Conservation (phyloP, 2,888 invertebrate species). For the Platynereis dumerilii region DNA sequence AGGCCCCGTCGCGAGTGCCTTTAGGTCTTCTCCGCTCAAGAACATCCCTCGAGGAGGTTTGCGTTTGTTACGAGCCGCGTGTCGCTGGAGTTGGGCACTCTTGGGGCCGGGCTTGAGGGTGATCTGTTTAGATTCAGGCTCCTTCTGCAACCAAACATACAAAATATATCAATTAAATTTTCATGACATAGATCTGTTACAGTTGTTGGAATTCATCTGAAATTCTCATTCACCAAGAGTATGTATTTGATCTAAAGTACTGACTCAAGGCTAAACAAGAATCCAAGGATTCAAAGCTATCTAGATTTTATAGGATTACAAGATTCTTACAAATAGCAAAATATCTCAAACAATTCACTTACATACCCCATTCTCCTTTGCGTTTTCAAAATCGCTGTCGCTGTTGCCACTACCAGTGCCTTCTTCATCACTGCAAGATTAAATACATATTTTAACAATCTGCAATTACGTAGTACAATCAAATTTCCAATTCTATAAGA, state of each 20-base stretch:
- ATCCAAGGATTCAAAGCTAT: too few relatives aligned
- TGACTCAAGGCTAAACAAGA: too few relatives aligned
- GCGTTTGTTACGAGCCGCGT: slow-evolving; percentile 70
- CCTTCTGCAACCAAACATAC: slow-evolving; percentile 27
- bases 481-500: too few relatives aligned
- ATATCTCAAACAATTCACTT: too few relatives aligned
- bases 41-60: slow-evolving; percentile 96
- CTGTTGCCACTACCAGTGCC: slow-evolving; percentile 73
- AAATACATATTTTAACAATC: slow-evolving; percentile 7
- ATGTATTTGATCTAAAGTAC: too few relatives aligned
- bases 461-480: neutral
- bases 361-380: slow-evolving; percentile 78
- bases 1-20: slow-evolving; percentile 84
- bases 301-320: too few relatives aligned
- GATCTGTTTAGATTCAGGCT: slow-evolving; percentile 24
- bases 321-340: too few relatives aligned
- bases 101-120: slow-evolving; percentile 30
- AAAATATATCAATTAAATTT: too few relatives aligned
- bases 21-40: slow-evolving; percentile 96
- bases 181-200: too few relatives aligned
- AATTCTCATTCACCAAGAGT: too few relatives aligned
- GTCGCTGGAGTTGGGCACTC: slow-evolving; percentile 62
- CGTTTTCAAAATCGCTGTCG: slow-evolving; percentile 83
- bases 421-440: slow-evolving; percentile 72
- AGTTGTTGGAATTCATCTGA: too few relatives aligned